These are phyloP conservation scores for Taphrorychus bicolor DNA, from an alignment of 2,888 invertebrate species.

Conservation along the genomic window DNA sequence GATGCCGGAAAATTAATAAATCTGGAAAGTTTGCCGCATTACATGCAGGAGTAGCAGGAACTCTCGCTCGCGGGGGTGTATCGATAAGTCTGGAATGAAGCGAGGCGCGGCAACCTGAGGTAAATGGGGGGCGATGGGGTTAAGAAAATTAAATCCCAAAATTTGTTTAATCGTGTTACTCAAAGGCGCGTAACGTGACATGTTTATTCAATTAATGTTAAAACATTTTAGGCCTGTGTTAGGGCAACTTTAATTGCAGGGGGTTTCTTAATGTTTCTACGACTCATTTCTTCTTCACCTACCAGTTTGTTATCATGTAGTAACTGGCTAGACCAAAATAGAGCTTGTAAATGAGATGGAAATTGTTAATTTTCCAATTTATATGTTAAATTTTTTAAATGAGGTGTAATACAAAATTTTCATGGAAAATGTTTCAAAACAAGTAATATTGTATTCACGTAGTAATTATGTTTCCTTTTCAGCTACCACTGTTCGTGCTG, in stretches of 20 bases:
- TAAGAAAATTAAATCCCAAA: background rate
- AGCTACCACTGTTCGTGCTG: slow-evolving; percentile 58
- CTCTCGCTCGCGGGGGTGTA: background rate
- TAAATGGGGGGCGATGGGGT: background rate
- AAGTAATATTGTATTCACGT: background rate
- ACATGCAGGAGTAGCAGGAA: background rate
- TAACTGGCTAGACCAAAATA: no score
- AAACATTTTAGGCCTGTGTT: no score
- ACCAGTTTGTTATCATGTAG: no score
- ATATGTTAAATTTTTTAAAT: no score
- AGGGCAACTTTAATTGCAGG: no score
- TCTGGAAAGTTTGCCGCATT: slow-evolving; percentile 2
- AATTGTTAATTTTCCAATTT: no score
- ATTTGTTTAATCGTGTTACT: background rate
- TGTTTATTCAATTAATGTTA: no score
- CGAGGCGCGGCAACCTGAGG: background rate
- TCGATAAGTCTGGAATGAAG: background rate
- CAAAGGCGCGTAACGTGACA: background rate
- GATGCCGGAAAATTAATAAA: slow-evolving; percentile 6
- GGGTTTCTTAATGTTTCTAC: no score
- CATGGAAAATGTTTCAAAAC: no score
- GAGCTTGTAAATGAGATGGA: no score
- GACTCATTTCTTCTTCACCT: no score
- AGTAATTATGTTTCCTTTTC: slow-evolving; percentile 43
- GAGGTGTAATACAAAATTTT: no score